Evolutionary conservation across 1,140 invertebrate genomes (phyloP), one percentile per base, ranked within the genome.

Genomic region (Sitodiplosis mosellana): DNA sequence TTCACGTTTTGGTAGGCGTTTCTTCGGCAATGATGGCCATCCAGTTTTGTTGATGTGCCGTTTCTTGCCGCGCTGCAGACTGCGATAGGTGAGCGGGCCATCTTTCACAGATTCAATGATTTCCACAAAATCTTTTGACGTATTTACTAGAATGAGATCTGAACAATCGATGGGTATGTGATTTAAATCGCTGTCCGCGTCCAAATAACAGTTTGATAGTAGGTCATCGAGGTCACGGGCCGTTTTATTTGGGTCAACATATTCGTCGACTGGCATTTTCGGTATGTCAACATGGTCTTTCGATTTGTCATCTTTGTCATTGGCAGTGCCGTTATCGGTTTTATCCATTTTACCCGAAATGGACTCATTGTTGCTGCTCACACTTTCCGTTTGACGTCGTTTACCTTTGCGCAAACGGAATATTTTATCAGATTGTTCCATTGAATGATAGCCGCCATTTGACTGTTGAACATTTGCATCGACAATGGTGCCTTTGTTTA

Each of bases 21-120:
- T 53, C 15, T 56, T 47, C 45, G 69, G 70, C 38, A 68, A 70
- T n/a, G 72, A 71, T 0, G 75, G 76, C 76, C 76, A 78, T 10
- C 76, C 75, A 0, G 76, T 78, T 22, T 72, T 67, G 56, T 78
- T 78, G 3, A 54, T 55, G 50, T 60, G 60, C 0, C 56, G 52
- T 38, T 52, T 59, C 48, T 63, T 63, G 8, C 57, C 53, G 45
- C 60, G 60, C n/a, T 11, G 10, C 4, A 19, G 6, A 12, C 41
- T 43, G 12, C 41, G n/a, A 18, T 43, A 43, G 5, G n/a, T n/a
- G 5, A 43, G 18, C 18, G 41, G 41, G 18, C 41, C 41, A 12
- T n/a, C n/a, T 12, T 12, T 21, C 3, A 21, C 18, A 5, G 17
- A 18, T 11, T 12, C 11, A n/a, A 43, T 12, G 20, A 43, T 43